Evolutionary conservation across 92 coral and sea anemone genomes (phyloP).

Genomic region (Zoanthus solanderi): DNA sequence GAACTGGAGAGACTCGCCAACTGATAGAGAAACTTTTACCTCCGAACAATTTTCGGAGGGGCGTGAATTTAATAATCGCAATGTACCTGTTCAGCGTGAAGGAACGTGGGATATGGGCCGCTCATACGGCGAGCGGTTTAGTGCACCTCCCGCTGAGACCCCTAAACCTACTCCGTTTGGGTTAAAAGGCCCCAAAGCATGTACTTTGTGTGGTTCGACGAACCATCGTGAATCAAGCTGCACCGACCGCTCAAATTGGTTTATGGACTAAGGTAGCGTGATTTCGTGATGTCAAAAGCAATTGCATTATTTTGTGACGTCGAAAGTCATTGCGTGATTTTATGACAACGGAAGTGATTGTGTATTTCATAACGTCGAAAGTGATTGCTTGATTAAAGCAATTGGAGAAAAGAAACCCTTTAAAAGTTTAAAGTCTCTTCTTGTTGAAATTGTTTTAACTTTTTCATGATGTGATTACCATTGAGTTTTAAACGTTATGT

Average conservation of each 20-base stretch:
- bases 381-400: too few species aligned
- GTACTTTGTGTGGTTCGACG: conserved; percentile 31
- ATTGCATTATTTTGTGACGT: too few species aligned
- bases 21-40: not conserved
- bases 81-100: not conserved
- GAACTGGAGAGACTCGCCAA: conserved; percentile 16
- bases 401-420: too few species aligned
- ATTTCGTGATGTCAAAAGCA: not conserved
- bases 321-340: too few species aligned
- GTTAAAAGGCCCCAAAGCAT: conserved; percentile 30
- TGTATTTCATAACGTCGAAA: too few species aligned
- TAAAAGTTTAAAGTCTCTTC: too few species aligned
- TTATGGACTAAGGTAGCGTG: not conserved
- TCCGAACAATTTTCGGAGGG: not conserved
- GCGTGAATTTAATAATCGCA: not conserved
- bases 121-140: conserved; percentile 23
- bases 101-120: not conserved
- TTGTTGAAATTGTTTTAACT: too few species aligned
- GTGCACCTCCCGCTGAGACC: conserved; percentile 18
- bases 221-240: conserved; percentile 36
- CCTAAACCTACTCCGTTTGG: conserved; percentile 32
- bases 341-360: too few species aligned
- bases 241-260: conserved; percentile 1
- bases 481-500: too few species aligned
- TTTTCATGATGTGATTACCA: too few species aligned